Conservation (phyloP, 2,888 invertebrate species). For the Tachina grossa region DNA sequence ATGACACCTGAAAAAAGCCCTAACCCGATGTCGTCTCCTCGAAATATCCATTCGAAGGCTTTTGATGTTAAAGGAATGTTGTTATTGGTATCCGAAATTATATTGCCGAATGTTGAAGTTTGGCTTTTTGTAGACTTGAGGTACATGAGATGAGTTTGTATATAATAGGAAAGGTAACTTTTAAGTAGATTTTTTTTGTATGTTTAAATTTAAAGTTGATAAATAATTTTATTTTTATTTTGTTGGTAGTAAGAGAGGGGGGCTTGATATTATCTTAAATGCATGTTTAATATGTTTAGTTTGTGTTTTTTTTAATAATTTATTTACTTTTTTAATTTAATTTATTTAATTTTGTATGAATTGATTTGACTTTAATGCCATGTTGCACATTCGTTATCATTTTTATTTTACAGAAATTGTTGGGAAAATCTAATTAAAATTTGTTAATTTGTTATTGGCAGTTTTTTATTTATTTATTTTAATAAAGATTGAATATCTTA, state of each 20-base stretch:
- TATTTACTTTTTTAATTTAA: slow-evolving; percentile 40
- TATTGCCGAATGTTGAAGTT: slow-evolving; percentile 34
- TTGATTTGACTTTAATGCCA: slow-evolving; percentile 16
- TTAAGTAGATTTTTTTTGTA: slow-evolving; percentile 30
- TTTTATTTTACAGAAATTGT: background rate
- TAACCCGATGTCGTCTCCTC: slow-evolving; percentile 3
- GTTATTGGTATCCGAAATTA: background rate
- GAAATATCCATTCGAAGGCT: slow-evolving; percentile 32
- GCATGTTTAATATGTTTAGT: slow-evolving; percentile 71
- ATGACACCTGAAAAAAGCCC: slow-evolving; percentile 1
- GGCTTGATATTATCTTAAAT: slow-evolving; percentile 73
- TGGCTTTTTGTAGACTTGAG: slow-evolving; percentile 30
- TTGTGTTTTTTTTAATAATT: slow-evolving; percentile 22
- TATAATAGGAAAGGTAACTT: slow-evolving; percentile 41
- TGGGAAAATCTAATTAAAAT: background rate
- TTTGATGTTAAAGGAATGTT: background rate
- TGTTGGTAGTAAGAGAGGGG: slow-evolving; percentile 56
- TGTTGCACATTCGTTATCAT: background rate
- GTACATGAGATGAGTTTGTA: slow-evolving; percentile 52
- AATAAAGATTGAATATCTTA: slow-evolving; percentile 16
- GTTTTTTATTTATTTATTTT: slow-evolving; percentile 48
- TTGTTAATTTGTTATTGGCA: slow-evolving; percentile 50
- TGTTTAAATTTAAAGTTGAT: slow-evolving; percentile 28
- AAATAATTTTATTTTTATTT: slow-evolving; percentile 28
- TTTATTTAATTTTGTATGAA: slow-evolving; percentile 46